Base-by-base conservation (phyloP, 2,797 vertebrate genomes). In the Toxotes lorentzi region DNA sequence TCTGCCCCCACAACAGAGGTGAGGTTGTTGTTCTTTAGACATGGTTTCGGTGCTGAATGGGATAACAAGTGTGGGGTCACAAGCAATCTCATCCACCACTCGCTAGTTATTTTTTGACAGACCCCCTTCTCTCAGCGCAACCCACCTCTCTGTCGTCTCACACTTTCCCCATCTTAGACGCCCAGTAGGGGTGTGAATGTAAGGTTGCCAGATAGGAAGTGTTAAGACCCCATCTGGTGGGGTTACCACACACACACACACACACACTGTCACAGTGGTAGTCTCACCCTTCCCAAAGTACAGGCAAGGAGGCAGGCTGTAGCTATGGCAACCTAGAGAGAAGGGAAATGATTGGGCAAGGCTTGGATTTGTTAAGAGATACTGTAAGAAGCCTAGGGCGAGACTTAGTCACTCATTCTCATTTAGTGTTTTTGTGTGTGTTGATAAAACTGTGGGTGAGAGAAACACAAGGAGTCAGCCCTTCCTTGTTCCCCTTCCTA, bases 301-400 rank as follows among this genome's bases (percentile, higher is more conserved):
- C 79, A 83, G 89, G 75, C 76, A 81, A 64, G 83, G 85, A 91
- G 90, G 89, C 90, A 91, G 91, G 81, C 85, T 58, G 94, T 95
- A 90, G 78, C 94, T 89, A 95, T 95, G 93, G 94, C 86, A 94
- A 96, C 95, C 74, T 30, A 38, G 81, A 85, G 70, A 81, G 81
- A 88, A 84, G 87, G 85, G 78, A 85, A 87, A 79, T 86, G 88
- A 93, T 94, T 93, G 91, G 92, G 78, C 82, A 78, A 86, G 79
- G 85, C 84, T 88, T 85, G 85, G 86, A 91, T 93, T 90, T 92
- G 89, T 91, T 85, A 87, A 83, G 85, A 90, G 85, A 84, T 79
- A 80, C 86, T 76, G 77, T 88, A 83, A 77, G 89, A 83, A 86
- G 81, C 85, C 89, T 50, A 63, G 78, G 87, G 86, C 63, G 65